Evolutionary conservation across 2,113 vertebrate species (phyloP), one percentile per base, ranked within the genome.

Genomic region (Neogale vison): DNA sequence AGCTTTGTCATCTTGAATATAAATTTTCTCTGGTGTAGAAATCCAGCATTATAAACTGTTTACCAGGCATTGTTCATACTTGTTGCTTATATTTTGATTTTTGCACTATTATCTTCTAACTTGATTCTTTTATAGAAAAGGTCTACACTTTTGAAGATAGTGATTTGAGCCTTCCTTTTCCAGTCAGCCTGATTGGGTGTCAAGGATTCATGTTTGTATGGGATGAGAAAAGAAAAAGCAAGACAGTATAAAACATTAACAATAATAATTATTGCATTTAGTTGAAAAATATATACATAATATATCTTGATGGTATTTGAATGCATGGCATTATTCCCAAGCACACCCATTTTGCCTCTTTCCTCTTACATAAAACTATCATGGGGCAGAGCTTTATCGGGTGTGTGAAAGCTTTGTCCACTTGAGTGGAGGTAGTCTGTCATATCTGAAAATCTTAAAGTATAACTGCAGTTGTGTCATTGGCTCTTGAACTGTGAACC

Each of bases 61-160:
- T 97, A 96, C 82, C 55, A 98, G 77, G 20, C 61, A 92, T 90
- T 92, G 26, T 90, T 98, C 83, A 94, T 29, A 67, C 29, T 96
- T 95, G 42, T 90, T 97, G 71, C 84, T 77, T 91, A 63, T n/a
- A 26, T 79, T 63, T 95, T 96, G 94, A 36, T 77, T 1, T 0
- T 93, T 92, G 21, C 67, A n/a, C 52, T 95, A 45, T 97, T 90
- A 55, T 85, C 94, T 98, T 82, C 77, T 57, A 97, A 90, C 93
- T 65, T 95, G 39, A 90, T 42, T 95, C 47, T 90, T 79, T 55
- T 95, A 24, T 1, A 79, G 57, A 93, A 47, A 82, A 77, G 52
- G 6, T 36, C 45, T 76, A 79, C 45, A 83, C 4, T 97, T 96
- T 52, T 52, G 84, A 82, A 95, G 89, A 31, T 57, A 77, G 24